Evolutionary conservation across 2,113 vertebrate species (phyloP), one percentile per base, ranked within the genome.

Genomic region (Archilochus colubris): DNA sequence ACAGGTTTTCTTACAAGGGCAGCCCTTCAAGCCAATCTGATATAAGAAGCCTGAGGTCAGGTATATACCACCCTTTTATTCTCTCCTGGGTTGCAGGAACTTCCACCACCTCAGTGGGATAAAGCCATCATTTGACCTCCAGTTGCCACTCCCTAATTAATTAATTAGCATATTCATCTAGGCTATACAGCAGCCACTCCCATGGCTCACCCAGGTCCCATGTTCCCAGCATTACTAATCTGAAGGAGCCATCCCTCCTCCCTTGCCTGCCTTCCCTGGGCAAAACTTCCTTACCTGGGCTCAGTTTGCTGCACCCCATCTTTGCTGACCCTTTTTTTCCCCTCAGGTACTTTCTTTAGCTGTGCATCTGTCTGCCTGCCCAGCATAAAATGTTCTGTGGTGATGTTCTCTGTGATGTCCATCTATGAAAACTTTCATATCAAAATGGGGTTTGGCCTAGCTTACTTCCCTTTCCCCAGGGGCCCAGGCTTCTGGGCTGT

Each of bases 1-100:
- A 5, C 0, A 0, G 19, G 8, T 15, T 24, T 50, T 57, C 27
- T 36, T 53, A 6, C 43, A 36, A 36, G 27, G 1, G 6, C 12
- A 78, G 4, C 2, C 23, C 46, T 46, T 10, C 6, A 23, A 44
- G 17, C 36, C 46, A 70, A 61, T 51, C 3, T 21, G 22, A 30
- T 10, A 5, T 6, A 36, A 30, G 30, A 5, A 53, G 2, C 7
- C 28, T 6, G 5, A 38, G 2, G 1, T 3, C 6, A n/a, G 13
- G 38, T 23, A 64, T 7, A 51, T 61, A 46, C 13, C 33, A 70
- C 9, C 22, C 28, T 80, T 89, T 62, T 17, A 10, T 44, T 53
- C 25, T 58, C 53, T 76, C 22, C 53, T 38, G 14, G 13, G 3
- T 28, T 2, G 7, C 18, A 76, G 43, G 23, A 21, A 58, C 23